These are phyloP conservation scores for Sebastes variabilis DNA, from an alignment of 2,797 vertebrate genomes.

Conservation along the genomic window DNA sequence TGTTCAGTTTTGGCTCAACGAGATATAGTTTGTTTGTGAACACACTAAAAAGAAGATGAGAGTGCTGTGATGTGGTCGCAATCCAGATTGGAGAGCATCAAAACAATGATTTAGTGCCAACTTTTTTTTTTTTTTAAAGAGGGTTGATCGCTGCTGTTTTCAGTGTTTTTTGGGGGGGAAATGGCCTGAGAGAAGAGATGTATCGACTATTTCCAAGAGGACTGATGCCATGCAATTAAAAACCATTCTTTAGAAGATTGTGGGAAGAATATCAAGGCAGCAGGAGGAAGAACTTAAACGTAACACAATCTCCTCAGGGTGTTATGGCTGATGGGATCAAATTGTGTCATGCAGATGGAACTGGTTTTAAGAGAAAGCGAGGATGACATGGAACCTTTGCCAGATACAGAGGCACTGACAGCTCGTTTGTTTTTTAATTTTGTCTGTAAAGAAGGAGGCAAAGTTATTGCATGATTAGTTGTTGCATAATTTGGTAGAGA, in stretches of 20 bases:
- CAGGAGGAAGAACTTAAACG: not conserved
- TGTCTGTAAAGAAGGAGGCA: not conserved
- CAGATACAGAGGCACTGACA: not conserved
- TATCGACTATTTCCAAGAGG: not conserved
- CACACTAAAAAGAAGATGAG: not conserved
- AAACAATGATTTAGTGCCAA: not conserved
- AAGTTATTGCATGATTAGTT: not conserved
- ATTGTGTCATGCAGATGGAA: not conserved
- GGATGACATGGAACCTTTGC: not conserved
- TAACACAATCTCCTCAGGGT: not conserved
- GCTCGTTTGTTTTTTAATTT: not conserved
- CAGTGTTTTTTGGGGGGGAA: not conserved
- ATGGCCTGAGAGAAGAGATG: not conserved
- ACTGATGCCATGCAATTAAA: not conserved
- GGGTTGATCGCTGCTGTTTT: not conserved
- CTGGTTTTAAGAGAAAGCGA: not conserved
- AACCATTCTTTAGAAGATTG: not conserved
- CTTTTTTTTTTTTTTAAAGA: not conserved
- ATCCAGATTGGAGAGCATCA: not conserved
- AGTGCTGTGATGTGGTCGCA: not conserved
- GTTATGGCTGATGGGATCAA: not conserved
- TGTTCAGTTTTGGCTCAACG: not conserved
- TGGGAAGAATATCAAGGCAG: not conserved
- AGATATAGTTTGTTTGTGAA: not conserved
- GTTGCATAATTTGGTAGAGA: not conserved